Percentiles rank a stretch among this genome's conserved stretches.
These are phyloP conservation scores for Paralichthys olivaceus DNA, from an alignment of 2,113 vertebrate genomes.

Conservation along the genomic window DNA sequence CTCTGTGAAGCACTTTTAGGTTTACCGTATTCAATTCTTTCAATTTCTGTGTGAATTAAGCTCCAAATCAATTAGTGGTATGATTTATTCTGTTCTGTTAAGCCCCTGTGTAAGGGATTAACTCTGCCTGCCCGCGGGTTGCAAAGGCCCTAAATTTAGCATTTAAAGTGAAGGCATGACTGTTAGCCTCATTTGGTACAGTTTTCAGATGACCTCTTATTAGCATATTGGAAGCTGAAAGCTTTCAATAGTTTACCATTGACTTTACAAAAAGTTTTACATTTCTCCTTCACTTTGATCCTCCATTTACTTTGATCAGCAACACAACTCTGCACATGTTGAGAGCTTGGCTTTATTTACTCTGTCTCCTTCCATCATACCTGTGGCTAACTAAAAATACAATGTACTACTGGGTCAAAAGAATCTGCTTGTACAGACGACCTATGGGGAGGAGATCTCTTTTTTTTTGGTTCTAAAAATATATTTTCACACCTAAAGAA, in stretches of 20 bases:
- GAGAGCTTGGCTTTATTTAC: too few species aligned
- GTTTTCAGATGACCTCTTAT: background rate
- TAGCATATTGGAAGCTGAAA: background rate
- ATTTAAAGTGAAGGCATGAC: background rate
- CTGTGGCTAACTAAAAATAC: too few species aligned
- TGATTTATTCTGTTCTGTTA: conserved; percentile 49
- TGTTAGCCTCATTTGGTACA: conserved; percentile 3
- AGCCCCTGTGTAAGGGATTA: conserved; percentile 44
- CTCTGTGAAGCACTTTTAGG: conserved; percentile 15
- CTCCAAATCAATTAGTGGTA: conserved; percentile 50
- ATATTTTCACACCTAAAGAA: too few species aligned
- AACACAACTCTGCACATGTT: too few species aligned
- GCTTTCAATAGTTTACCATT: background rate
- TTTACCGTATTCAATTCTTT: conserved; percentile 20
- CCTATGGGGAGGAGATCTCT: too few species aligned
- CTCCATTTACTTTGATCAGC: background rate
- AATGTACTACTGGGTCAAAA: too few species aligned
- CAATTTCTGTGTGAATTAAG: conserved; percentile 41
- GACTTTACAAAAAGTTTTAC: background rate
- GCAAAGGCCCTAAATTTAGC: conserved; percentile 2
- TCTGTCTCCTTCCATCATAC: too few species aligned
- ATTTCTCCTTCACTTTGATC: background rate
- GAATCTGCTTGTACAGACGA: too few species aligned
- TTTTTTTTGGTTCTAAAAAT: too few species aligned
- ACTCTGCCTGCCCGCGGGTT: conserved; percentile 17